Conservation (phyloP, 1,140 invertebrate species). For the Meloidogyne chitwoodi region DNA sequence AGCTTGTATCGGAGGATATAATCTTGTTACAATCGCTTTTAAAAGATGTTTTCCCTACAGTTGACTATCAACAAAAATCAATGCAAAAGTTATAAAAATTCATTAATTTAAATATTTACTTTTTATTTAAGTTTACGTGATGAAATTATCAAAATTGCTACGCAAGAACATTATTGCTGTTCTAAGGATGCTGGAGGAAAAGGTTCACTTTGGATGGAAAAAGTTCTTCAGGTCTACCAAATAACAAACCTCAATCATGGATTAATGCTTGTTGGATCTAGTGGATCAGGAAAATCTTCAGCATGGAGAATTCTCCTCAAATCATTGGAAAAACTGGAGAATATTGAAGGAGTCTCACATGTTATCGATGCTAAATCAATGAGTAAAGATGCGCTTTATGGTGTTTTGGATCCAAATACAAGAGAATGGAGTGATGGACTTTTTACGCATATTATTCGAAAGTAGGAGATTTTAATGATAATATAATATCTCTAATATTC, state of each 20-base stretch:
- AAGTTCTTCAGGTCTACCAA: conserved; percentile 97
- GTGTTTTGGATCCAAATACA: conserved; percentile 95
- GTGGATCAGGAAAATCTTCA: conserved; percentile 92
- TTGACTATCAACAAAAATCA: conserved; percentile 85
- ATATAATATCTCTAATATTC: not conserved
- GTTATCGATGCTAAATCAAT: conserved; percentile 99
- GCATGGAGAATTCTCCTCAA: conserved; percentile 93
- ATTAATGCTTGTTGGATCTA: conserved; percentile 99
- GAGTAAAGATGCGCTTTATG: conserved; percentile 94
- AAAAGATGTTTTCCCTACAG: conserved; percentile 98
- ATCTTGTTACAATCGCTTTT: conserved; percentile 88
- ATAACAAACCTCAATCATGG: conserved; percentile 98
- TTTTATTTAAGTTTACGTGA: conserved; percentile 31
- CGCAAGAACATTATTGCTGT: conserved; percentile 44
- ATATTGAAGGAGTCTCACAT: conserved; percentile 91
- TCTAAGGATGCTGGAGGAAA: conserved; percentile 86
- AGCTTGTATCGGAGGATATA: conserved; percentile 97
- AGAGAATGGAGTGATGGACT: conserved; percentile 88
- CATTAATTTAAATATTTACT: not conserved
- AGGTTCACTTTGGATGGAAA: conserved; percentile 65
- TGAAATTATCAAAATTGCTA: conserved; percentile 44
- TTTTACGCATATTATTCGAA: conserved; percentile 91
- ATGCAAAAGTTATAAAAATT: conserved; percentile 61
- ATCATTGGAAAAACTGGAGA: conserved; percentile 87
- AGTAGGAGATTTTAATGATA: conserved; percentile 26